Base-by-base conservation (phyloP, 2,797 vertebrate genomes). In the Bufotes viridis region DNA sequence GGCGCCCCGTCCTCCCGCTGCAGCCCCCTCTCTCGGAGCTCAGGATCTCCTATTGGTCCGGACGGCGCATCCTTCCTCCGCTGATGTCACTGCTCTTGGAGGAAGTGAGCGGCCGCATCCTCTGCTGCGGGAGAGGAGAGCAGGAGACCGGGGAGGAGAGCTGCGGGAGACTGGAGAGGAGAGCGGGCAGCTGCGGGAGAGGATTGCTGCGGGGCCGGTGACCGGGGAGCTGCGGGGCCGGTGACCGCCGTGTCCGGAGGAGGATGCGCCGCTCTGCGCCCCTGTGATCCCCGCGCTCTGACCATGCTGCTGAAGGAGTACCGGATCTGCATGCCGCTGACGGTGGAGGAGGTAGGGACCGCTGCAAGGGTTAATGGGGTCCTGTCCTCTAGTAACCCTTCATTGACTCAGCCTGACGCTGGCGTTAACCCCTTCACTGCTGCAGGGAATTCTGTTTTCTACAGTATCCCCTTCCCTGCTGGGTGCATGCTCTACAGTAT, bases 251-350 rank as follows among this genome's bases (percentile, higher is more conserved):
- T 29, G 29, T 29, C 29, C 29, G 17, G 74, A 24, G 20, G 20
- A 75, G 3, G 74, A 76, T 76, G 49, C 11, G n/a, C 10, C 49
- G n/a, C 11, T 12, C 11, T 53, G 74, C 61, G n/a, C 69, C 51
- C 58, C 20, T 51, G 81, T 76, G 3, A 10, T 12, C 29, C 14
- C 17, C 29, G 1, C 0, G 2, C 67, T 72, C 89, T 58, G 9
- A 82, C 95, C 96, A 98, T 98, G 98, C 95, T 98, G 95, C 94
- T 98, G 93, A 99, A 99, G 95, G 98, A 99, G 96, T 98, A 98
- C 94, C 95, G 98, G 95, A 99, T 99, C 96, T 99, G 97, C 91
- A 99, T 99, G 98, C 98, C 98, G 60, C 95, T 99, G 91, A 98
- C 97, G 78, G 98, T 99, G 87, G 97, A 98, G 90, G 98, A 99